phyloP scores from a whole-genome alignment of 1,140 invertebrate species.

The Pseudobourletiella spinata region DNA sequence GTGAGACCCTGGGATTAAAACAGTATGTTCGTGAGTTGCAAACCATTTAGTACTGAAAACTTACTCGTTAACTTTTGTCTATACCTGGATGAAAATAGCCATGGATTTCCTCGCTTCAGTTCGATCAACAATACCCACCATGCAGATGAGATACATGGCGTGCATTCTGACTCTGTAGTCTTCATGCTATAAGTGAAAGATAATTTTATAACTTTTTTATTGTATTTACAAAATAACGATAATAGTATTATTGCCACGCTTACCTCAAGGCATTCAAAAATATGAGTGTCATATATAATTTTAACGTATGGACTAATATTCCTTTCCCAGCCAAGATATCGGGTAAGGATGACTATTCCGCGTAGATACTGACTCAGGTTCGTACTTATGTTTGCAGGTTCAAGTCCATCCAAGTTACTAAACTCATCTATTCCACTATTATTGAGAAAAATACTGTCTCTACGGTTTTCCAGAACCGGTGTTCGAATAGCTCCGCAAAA shows the following conservation, averaged over 20 bases:
- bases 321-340: background rate
- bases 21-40: background rate
- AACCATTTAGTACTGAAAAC: too few species aligned
- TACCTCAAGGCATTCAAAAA: background rate
- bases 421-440: too few species aligned
- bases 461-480: too few species aligned
- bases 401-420: too few species aligned
- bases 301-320: background rate
- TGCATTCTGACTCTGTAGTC: background rate
- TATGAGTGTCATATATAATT: conserved; percentile 10
- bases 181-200: conserved; percentile 2
- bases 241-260: background rate
- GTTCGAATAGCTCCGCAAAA: too few species aligned
- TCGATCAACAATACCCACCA: background rate
- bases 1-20: conserved; percentile 2
- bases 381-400: too few species aligned
- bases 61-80: too few species aligned
- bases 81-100: conserved; percentile 1
- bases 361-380: background rate
- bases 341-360: conserved; percentile 9
- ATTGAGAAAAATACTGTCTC: too few species aligned
- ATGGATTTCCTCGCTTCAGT: background rate
- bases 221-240: too few species aligned
- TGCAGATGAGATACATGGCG: background rate
- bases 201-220: too few species aligned